Percentiles rank a stretch among this genome's conserved stretches.
Evolutionary conservation across 2,113 vertebrate genomes (phyloP).

Genomic region (Ahaetulla prasina): DNA sequence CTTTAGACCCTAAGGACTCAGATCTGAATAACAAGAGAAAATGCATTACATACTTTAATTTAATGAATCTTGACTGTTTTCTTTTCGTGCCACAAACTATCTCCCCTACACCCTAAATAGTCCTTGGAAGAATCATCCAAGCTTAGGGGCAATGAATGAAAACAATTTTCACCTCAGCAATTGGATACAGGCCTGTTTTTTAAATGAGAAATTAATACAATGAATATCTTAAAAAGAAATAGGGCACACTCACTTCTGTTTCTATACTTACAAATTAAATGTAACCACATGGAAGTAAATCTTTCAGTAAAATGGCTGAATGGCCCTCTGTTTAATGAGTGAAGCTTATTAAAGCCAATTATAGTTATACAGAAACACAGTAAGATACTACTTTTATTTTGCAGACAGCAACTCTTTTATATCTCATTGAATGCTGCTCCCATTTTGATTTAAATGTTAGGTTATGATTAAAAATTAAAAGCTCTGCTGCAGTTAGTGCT

Average conservation of each 20-base stretch:
- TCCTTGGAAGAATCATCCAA: neutral
- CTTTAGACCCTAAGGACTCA: neutral
- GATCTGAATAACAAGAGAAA: neutral
- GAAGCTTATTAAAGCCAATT: neutral
- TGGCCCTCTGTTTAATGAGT: neutral
- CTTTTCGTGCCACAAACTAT: neutral
- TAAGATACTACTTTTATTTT: neutral
- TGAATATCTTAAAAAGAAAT: neutral
- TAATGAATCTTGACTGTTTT: neutral
- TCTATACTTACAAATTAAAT: neutral
- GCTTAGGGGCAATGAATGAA: neutral
- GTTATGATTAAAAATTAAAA: neutral
- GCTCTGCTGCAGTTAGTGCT: neutral
- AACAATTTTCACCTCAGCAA: neutral
- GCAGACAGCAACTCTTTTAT: neutral
- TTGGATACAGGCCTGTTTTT: neutral
- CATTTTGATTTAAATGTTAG: too few species aligned
- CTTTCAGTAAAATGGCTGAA: neutral
- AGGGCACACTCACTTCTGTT: neutral
- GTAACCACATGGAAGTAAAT: neutral
- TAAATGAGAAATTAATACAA: neutral
- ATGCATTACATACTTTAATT: neutral
- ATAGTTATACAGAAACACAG: neutral
- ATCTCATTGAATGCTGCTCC: neutral
- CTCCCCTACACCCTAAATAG: neutral